These are phyloP conservation scores for Erethizon dorsatum DNA, from an alignment of 2,797 vertebrate genomes.

Conservation along the genomic window DNA sequence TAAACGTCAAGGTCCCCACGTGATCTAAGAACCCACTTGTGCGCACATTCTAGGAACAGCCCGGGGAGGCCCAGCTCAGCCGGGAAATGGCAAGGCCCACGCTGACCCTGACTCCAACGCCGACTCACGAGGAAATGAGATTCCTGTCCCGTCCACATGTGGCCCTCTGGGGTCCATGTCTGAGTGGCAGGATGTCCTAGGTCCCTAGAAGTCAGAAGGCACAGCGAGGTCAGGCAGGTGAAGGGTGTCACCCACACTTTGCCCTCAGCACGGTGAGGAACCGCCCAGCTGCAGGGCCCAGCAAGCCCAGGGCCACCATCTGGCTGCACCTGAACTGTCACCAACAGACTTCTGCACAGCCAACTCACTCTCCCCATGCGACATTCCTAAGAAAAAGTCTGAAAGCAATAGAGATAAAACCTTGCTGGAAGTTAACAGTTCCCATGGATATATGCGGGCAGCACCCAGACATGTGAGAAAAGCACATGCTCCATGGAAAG, in stretches of 20 bases:
- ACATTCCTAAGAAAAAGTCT: neutral
- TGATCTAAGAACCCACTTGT: slow-evolving; percentile 56
- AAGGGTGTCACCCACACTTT: neutral
- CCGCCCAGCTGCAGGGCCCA: fast-evolving
- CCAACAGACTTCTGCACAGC: neutral
- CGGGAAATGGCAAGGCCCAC: neutral
- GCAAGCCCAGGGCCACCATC: neutral
- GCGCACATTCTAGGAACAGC: slow-evolving; percentile 5
- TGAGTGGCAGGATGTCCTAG: neutral
- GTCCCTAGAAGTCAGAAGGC: neutral
- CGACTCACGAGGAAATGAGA: neutral
- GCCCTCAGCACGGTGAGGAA: neutral
- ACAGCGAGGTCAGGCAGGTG: neutral
- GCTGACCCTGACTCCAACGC: neutral
- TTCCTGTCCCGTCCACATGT: neutral
- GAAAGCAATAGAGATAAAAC: neutral
- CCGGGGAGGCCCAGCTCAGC: neutral
- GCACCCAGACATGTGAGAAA: neutral
- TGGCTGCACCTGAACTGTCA: neutral
- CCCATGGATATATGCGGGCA: no score
- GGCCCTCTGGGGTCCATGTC: neutral
- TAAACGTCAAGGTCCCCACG: slow-evolving; percentile 64
- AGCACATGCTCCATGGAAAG: neutral
- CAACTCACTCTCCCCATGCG: neutral
- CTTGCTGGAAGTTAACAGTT: neutral